Evolutionary conservation across 2,888 invertebrate genomes (phyloP), one percentile per base, ranked within the genome.

Genomic region (Amiota mariae): DNA sequence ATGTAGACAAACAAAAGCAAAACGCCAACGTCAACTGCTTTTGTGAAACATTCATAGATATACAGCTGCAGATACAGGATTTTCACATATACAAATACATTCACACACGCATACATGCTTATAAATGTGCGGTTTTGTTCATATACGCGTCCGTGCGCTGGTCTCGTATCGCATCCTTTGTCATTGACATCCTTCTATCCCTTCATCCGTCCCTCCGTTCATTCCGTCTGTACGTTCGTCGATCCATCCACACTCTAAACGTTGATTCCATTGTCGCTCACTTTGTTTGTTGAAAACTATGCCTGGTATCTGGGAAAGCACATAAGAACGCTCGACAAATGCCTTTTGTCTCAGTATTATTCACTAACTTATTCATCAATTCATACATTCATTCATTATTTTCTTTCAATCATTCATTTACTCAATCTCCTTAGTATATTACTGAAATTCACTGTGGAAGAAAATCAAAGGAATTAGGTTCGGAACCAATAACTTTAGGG

Each of bases 1-100:
- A 61, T 61, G 61, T 61, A 61, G 24, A 61, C 36, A 61, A 61
- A 61, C 61, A 61, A 61, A 61, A 11, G 24, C 24, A 8, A 61
- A 20, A 10, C 57, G 54, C 54, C 59, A 18, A 59, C 59, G 59
- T n/a, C 54, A 51, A 51, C 54, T n/a, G 18, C 12, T 61, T 61
- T 61, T 61, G 61, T 61, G 67, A 61, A 68, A 71, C 47, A 66
- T 49, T 48, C 64, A 71, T 12, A 68, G 46, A 71, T 47, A 72
- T 47, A 54, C 18, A 56, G n/a, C 36, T 47, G 51, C 59, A 72
- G 61, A 70, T 51, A 70, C 15, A 66, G n/a, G 18, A n/a, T n/a
- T n/a, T n/a, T n/a, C 70, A 71, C 8, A 68, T 18, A n/a, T n/a
- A 20, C 1, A 11, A 15, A 24, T 46, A n/a, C 12, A 24, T 46